Evolutionary conservation across 1,140 invertebrate species (phyloP), one percentile per base, ranked within the genome.

Genomic region (Akabosia matsudoensis): DNA sequence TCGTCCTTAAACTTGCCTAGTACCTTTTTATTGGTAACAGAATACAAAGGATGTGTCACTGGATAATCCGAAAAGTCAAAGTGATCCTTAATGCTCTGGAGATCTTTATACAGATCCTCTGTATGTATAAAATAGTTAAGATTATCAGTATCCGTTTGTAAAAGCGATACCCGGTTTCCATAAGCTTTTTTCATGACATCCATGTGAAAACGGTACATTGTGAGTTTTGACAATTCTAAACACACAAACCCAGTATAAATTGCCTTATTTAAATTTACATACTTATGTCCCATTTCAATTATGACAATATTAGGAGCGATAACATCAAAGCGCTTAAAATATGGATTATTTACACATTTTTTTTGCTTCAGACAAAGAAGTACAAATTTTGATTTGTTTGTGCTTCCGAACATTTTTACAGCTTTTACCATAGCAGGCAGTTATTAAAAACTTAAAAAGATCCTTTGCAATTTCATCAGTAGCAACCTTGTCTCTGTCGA

Each of bases 1-100:
- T 88, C 87, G 83, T 87, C 86, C 82, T 87, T 88, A 79, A 87
- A 85, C 82, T 86, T 84, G 7, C 86, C 86, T 4, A 86, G 28
- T 4, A 86, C 83, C 78, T 88, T 88, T 80, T 86, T 86, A 79
- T 87, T 87, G 16, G 74, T 73, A 73, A 70, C 70, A 10, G 82
- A 78, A 67, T 52, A 77, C 13, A 76, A 56, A 24, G 45, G 30
- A 37, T 76, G 75, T 30, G 76, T 16, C 67, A 13, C 0, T 26
- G 71, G 72, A 54, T 76, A 76, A 45, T 74, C 74, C 30, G 34
- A 54, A 1, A 54, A 73, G 56, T 79, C 78, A 24, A 79, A 79
- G 16, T 70, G 18, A 3, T 76, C 37, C 1, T 3, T 4, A 31
- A 52, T 7, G 13, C 33, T 33, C 45, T 22, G n/a, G 1, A 79